These are phyloP conservation scores for Chiloscyllium punctatum DNA, from an alignment of 2,797 vertebrate genomes.

Conservation along the genomic window DNA sequence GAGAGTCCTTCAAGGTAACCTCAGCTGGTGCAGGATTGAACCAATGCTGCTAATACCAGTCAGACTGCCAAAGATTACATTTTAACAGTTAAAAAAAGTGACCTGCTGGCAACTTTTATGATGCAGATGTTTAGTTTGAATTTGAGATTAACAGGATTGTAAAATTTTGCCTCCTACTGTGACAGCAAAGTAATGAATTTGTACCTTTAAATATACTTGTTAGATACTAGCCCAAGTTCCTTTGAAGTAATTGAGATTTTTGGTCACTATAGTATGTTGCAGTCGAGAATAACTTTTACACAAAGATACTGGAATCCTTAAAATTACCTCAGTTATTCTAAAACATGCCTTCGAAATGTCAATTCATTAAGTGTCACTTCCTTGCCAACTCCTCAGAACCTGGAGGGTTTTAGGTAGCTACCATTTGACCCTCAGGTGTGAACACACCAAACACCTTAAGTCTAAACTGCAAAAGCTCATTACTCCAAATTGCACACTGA, in stretches of 20 bases:
- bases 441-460: background rate
- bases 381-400: background rate
- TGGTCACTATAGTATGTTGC: background rate
- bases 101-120: too few relatives aligned
- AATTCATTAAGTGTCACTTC: background rate
- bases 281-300: background rate
- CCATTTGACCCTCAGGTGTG: background rate
- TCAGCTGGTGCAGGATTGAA: too few relatives aligned
- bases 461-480: background rate
- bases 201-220: background rate
- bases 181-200: background rate
- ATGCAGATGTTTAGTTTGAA: too few relatives aligned
- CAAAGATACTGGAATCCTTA: background rate
- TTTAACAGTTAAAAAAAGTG: too few relatives aligned
- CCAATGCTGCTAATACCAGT: too few relatives aligned
- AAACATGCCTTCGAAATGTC: background rate
- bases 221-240: background rate
- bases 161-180: too few relatives aligned
- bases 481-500: background rate
- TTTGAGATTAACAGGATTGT: too few relatives aligned
- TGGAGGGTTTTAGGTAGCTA: background rate
- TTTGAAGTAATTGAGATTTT: background rate
- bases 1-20: too few relatives aligned
- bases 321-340: background rate
- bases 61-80: too few relatives aligned